phyloP scores from a whole-genome alignment of 2,797 vertebrate species.

The Esox lucius region DNA sequence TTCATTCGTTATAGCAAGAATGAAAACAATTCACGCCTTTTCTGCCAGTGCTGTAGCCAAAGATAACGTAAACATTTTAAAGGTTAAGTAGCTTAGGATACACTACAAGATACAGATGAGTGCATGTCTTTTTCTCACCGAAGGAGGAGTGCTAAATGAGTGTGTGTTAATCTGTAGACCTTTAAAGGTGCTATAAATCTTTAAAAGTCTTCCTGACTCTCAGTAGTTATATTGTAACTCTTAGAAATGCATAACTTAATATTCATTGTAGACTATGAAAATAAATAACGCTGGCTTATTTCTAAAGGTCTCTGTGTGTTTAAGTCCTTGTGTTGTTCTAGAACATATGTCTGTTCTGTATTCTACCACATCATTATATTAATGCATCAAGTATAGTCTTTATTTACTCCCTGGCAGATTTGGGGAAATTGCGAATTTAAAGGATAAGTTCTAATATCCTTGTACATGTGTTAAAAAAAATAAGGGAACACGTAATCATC shows the following conservation, averaged over 20 bases:
- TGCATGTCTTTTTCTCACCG: too few species aligned
- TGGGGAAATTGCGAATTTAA: not conserved
- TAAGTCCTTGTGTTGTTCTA: not conserved
- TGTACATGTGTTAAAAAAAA: not conserved
- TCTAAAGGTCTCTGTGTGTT: conserved; percentile 5
- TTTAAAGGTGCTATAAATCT: not conserved
- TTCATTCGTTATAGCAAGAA: too few species aligned
- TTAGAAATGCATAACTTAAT: not conserved
- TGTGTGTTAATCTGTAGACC: not conserved
- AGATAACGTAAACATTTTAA: too few species aligned
- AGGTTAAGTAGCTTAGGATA: too few species aligned
- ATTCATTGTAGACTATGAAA: not conserved
- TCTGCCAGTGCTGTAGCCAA: too few species aligned
- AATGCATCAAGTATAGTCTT: not conserved
- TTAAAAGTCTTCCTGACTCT: not conserved
- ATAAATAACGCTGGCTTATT: not conserved
- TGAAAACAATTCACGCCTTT: too few species aligned
- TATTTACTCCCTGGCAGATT: not conserved
- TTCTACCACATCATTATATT: not conserved
- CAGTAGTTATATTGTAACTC: not conserved
- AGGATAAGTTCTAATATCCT: not conserved
- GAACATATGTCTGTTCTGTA: not conserved
- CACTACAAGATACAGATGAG: too few species aligned
- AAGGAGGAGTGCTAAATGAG: not conserved
- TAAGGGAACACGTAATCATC: too few species aligned